Evolutionary conservation across 2,797 vertebrate species (phyloP).

Genomic region (Forpus xanthops): DNA sequence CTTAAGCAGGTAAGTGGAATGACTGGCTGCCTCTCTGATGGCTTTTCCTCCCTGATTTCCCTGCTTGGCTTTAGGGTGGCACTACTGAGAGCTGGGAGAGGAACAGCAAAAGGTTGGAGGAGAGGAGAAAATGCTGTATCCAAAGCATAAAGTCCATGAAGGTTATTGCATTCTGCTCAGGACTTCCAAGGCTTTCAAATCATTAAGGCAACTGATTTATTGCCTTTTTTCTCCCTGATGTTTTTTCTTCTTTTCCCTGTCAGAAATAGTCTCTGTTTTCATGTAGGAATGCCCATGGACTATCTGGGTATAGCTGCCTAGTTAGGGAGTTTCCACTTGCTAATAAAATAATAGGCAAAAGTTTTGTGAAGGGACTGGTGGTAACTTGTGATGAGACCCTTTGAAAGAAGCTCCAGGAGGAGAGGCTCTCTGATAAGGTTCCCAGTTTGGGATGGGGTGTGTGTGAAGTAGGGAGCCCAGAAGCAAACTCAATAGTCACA

Average conservation of each 20-base stretch:
- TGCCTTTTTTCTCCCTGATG: fast-evolving
- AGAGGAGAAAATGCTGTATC: not conserved
- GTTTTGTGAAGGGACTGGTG: not conserved
- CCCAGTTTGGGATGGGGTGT: not conserved
- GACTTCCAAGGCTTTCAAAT: not conserved
- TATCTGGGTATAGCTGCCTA: not conserved
- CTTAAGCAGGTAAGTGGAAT: not conserved
- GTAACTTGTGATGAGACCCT: not conserved
- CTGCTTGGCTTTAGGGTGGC: not conserved
- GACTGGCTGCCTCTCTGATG: not conserved
- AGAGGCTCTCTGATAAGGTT: not conserved
- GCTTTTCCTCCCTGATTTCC: not conserved
- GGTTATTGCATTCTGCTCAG: not conserved
- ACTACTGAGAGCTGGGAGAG: not conserved
- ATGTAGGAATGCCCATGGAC: not conserved
- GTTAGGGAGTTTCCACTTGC: not conserved
- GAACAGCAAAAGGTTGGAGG: not conserved
- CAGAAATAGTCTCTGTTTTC: not conserved
- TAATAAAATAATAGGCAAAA: not conserved
- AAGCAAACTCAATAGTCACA: not conserved
- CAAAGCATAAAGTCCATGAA: not conserved
- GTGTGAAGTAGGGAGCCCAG: not conserved
- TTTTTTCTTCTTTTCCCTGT: not conserved
- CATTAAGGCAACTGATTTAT: not conserved
- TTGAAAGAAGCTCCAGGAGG: not conserved